A percentile compares a stretch with the other conserved stretches of the same genome.
Evolutionary conservation across 2,113 vertebrate species (phyloP).

Genomic region (Deroptyus accipitrinus): DNA sequence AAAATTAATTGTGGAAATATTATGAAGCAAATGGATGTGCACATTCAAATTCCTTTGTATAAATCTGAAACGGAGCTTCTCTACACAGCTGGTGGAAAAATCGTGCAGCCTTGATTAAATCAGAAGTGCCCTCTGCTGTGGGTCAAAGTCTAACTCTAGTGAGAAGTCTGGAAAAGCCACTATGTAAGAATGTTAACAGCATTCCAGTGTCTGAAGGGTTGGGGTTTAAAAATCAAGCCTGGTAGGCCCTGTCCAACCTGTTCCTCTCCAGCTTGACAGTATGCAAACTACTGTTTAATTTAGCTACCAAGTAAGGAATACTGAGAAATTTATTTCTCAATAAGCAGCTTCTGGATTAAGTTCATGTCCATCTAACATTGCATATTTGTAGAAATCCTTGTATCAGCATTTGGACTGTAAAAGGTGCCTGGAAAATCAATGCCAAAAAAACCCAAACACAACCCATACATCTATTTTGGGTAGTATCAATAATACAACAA

Average conservation of each 20-base stretch:
- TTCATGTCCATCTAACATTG: background rate
- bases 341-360: background rate
- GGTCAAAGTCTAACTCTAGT: background rate
- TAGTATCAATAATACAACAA: background rate
- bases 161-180: background rate
- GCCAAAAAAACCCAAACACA: background rate
- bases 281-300: background rate
- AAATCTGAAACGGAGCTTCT: background rate
- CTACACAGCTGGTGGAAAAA: background rate
- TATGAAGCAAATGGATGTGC: background rate
- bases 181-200: background rate
- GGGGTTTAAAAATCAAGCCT: background rate
- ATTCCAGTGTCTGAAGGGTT: background rate
- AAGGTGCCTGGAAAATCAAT: background rate
- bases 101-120: background rate
- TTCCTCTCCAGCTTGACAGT: background rate
- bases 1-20: background rate
- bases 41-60: background rate
- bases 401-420: background rate
- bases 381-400: background rate
- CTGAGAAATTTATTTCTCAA: background rate
- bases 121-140: background rate
- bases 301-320: background rate
- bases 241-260: constrained; percentile 2
- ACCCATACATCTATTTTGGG: background rate